These are phyloP conservation scores for Agriopis leucophaearia DNA, from an alignment of 2,888 invertebrate genomes.

Conservation along the genomic window DNA sequence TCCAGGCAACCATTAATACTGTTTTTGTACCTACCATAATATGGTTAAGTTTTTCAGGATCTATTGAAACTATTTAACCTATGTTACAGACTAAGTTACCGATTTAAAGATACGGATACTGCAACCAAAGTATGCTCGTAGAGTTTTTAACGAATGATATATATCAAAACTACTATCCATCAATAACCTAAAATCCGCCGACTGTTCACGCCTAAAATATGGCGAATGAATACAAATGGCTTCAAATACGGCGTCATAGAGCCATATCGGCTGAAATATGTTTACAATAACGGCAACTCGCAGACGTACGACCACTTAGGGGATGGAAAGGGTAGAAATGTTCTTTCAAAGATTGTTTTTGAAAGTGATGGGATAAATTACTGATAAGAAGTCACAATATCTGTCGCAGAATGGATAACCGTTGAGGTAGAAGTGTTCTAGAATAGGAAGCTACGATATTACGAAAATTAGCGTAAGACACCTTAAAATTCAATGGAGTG, in stretches of 20 bases:
- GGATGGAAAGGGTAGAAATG: conserved; percentile 41
- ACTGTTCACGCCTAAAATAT: conserved; percentile 50
- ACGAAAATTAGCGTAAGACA: too few species aligned
- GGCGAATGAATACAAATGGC: conserved; percentile 70
- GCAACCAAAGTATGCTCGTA: too few species aligned
- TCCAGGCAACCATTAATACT: too few species aligned
- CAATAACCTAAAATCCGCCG: conserved; percentile 49
- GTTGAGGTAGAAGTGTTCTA: too few species aligned
- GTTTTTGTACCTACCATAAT: too few species aligned
- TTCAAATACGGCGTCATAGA: conserved; percentile 59
- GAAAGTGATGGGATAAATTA: conserved; percentile 10
- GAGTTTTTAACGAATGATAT: conserved; percentile 21
- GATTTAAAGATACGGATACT: too few species aligned
- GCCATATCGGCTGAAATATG: conserved; percentile 60
- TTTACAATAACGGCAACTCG: conserved; percentile 51
- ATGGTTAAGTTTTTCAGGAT: too few species aligned
- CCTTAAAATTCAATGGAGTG: too few species aligned
- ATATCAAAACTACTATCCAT: conserved; percentile 40
- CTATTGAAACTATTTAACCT: too few species aligned
- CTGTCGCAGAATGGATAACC: too few species aligned
- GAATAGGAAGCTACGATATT: too few species aligned
- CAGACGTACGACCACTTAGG: conserved; percentile 50
- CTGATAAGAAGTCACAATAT: background rate
- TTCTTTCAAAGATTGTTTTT: conserved; percentile 32
- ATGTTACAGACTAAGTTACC: too few species aligned